phyloP scores from a whole-genome alignment of 1,140 invertebrate species.

The Euwallacea similis region DNA sequence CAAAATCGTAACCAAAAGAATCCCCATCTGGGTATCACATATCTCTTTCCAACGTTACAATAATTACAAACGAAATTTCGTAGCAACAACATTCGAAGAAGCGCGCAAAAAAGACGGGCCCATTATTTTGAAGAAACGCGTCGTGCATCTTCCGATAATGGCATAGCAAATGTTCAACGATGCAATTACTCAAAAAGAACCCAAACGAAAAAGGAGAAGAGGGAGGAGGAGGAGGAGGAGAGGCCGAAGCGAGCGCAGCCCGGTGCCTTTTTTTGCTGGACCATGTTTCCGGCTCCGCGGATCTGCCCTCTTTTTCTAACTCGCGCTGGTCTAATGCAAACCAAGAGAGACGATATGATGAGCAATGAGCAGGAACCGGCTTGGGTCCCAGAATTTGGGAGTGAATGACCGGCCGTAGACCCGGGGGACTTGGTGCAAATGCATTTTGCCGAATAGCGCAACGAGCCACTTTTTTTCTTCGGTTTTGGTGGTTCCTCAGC shows the following conservation, averaged over 20 bases:
- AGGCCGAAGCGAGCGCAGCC: slow-evolving; percentile 1
- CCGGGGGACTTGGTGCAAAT: slow-evolving; percentile 37
- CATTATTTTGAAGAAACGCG: slow-evolving; percentile 33
- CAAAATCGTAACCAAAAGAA: too few species aligned
- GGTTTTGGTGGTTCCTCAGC: too few species aligned
- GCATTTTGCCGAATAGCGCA: slow-evolving; percentile 40
- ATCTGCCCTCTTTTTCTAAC: slow-evolving; percentile 34
- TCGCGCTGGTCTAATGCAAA: not conserved
- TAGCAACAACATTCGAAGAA: slow-evolving; percentile 3
- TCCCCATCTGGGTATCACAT: too few species aligned
- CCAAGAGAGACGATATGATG: slow-evolving; percentile 29
- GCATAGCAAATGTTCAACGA: slow-evolving; percentile 33
- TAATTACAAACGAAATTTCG: slow-evolving; percentile 18
- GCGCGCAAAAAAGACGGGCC: slow-evolving; percentile 4
- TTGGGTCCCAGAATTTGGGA: slow-evolving; percentile 43
- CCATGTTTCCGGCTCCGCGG: slow-evolving; percentile 43
- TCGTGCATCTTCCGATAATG: slow-evolving; percentile 32
- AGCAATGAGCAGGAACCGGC: slow-evolving; percentile 34
- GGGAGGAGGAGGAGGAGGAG: too few species aligned
- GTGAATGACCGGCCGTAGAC: slow-evolving; percentile 49
- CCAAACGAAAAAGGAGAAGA: slow-evolving; percentile 10
- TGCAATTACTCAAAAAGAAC: slow-evolving; percentile 34
- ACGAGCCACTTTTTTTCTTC: slow-evolving; percentile 14
- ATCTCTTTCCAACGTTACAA: not conserved
- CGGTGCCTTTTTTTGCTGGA: slow-evolving; percentile 39